Evolutionary conservation across 2,888 invertebrate genomes (phyloP).

Genomic region (Drosophila heteroneura): DNA sequence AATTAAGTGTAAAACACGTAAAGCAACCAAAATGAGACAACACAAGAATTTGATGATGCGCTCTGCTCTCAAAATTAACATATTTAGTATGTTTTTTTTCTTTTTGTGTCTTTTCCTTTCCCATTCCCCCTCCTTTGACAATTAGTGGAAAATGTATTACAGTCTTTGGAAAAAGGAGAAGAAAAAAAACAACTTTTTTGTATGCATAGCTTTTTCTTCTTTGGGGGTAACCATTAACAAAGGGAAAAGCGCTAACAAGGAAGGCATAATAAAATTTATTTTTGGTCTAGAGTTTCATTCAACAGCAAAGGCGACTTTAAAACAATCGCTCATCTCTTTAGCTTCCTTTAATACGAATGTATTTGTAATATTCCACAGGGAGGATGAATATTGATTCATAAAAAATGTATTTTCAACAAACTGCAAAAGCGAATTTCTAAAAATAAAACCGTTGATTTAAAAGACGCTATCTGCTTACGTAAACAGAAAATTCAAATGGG

Average conservation of each 20-base stretch:
- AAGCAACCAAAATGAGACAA: slow-evolving; percentile 31
- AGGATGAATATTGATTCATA: neutral
- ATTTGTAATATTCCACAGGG: neutral
- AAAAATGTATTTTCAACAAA: neutral
- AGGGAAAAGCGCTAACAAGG: neutral
- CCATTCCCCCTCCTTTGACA: neutral
- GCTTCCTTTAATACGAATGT: neutral
- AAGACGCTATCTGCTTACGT: neutral
- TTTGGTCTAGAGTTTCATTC: neutral
- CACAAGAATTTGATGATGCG: slow-evolving; percentile 38
- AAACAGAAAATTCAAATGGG: neutral
- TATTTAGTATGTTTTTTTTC: neutral
- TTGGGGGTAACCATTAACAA: neutral
- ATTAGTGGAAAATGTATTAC: slow-evolving; percentile 10
- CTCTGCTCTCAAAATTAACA: slow-evolving; percentile 22
- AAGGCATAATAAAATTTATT: neutral
- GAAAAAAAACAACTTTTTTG: neutral
- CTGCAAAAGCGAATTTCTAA: neutral
- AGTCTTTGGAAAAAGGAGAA: neutral
- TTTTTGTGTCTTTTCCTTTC: neutral
- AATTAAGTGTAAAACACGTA: slow-evolving; percentile 51
- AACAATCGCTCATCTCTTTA: no score
- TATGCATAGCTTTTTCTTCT: neutral
- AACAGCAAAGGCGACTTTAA: no score
- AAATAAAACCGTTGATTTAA: neutral